phyloP scores from a whole-genome alignment of 2,888 invertebrate species.

The Oxyscelio sp. region DNA sequence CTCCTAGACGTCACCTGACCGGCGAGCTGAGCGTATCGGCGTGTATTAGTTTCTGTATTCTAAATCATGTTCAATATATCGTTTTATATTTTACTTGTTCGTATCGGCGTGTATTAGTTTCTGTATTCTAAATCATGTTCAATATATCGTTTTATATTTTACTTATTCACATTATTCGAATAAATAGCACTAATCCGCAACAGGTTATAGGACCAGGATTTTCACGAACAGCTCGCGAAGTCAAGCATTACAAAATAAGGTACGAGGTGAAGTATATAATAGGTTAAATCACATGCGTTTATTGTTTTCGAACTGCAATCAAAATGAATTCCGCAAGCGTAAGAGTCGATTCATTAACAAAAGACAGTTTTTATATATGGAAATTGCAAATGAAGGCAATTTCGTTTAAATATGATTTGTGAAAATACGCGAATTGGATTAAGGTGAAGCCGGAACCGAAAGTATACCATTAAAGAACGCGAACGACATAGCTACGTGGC shows the following conservation, averaged over 20 bases:
- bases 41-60: no score
- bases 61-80: no score
- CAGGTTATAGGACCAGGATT: not conserved
- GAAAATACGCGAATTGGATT: not conserved
- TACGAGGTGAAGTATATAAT: not conserved
- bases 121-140: no score
- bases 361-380: not conserved
- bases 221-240: not conserved
- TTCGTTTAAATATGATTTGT: not conserved
- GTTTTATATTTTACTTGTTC: no score
- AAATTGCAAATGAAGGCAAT: constrained; percentile 10
- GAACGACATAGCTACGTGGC: not conserved
- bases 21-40: no score
- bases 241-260: not conserved
- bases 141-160: no score
- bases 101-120: no score
- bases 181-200: not conserved
- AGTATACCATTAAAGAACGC: no score
- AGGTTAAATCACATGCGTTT: not conserved
- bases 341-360: not conserved
- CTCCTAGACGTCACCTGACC: no score
- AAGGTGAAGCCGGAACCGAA: not conserved
- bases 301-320: not conserved
- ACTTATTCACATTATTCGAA: not conserved
- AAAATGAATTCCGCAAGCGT: not conserved